phyloP scores from a whole-genome alignment of 1,140 invertebrate species.

The Oedothorax gibbosus region DNA sequence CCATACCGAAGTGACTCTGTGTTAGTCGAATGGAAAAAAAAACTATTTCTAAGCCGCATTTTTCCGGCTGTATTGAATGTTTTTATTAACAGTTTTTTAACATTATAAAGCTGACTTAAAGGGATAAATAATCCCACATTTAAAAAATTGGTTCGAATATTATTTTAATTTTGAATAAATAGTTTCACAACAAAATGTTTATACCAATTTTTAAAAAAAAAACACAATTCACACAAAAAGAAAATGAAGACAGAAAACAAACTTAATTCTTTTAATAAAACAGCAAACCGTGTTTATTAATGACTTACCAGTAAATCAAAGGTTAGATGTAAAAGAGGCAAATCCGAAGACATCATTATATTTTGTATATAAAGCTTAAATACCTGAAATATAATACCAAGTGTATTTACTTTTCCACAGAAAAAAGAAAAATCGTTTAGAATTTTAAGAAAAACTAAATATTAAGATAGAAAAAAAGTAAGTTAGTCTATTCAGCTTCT shows the following conservation, averaged over 20 bases:
- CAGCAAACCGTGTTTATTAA: background rate
- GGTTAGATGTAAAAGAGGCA: slow-evolving; percentile 38
- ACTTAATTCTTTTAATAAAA: slow-evolving; percentile 1
- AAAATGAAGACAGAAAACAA: background rate
- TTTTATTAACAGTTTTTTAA: too few species aligned
- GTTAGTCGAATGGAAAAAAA: too few species aligned
- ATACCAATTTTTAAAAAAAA: background rate
- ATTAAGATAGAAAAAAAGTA: background rate
- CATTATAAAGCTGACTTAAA: too few species aligned
- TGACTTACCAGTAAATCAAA: slow-evolving; percentile 49
- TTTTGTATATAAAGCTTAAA: slow-evolving; percentile 43
- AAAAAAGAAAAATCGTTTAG: background rate
- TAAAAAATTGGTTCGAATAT: too few species aligned
- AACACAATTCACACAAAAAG: background rate
- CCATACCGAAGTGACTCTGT: too few species aligned
- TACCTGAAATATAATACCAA: slow-evolving; percentile 30
- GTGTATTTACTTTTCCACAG: background rate
- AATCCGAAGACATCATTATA: slow-evolving; percentile 20
- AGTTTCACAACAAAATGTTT: background rate
- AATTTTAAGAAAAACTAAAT: background rate
- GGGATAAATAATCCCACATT: too few species aligned
- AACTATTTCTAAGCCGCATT: too few species aligned
- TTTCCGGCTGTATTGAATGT: too few species aligned
- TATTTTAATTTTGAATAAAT: too few species aligned
- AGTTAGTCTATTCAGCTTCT: background rate